phyloP scores from a whole-genome alignment of 2,797 vertebrate species.

The Sebastes kiyomatsui region DNA sequence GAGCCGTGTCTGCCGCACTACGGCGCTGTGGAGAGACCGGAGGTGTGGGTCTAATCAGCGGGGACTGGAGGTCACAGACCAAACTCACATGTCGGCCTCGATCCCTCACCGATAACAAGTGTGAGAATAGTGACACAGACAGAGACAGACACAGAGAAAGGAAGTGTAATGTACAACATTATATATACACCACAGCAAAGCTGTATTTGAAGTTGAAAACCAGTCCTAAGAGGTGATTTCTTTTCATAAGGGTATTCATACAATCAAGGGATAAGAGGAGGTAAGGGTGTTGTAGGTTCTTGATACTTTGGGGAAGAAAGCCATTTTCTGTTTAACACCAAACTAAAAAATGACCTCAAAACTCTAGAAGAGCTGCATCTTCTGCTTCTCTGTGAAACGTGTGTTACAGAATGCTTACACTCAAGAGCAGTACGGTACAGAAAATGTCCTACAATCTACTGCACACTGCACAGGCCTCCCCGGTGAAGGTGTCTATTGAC shows the following conservation, averaged over 20 bases:
- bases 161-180: conserved; percentile 99
- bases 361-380: conserved; percentile 91
- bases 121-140: conserved; percentile 89
- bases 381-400: conserved; percentile 85
- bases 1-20: conserved; percentile 82
- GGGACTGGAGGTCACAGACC: conserved; percentile 79
- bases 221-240: conserved; percentile 99
- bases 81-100: conserved; percentile 86
- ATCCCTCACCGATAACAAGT: conserved; percentile 81
- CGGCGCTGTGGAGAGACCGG: conserved; percentile 79
- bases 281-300: conserved; percentile 99
- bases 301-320: conserved; percentile 99
- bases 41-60: conserved; percentile 76
- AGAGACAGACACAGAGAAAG: conserved; percentile 85
- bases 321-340: conserved; percentile 94
- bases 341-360: conserved; percentile 98
- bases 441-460: conserved; percentile 98
- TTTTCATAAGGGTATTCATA: conserved; percentile 94
- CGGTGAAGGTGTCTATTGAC: conserved; percentile 90
- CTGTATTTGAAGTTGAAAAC: conserved; percentile 99
- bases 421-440: conserved; percentile 96
- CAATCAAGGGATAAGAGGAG: conserved; percentile 99
- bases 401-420: conserved; percentile 96
- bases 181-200: conserved; percentile 99
- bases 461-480: conserved; percentile 98